Evolutionary conservation across 2,113 vertebrate genomes (phyloP).

Genomic region (Bos taurus): ARS-UCD2.0 NC_037332.1:55128001-55128500

Average conservation of each 20-base stretch:
- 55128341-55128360: constrained; percentile 9
- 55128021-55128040: not conserved
- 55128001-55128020: not conserved
- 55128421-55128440: constrained; percentile 47
- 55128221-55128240: not conserved
- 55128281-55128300: not conserved
- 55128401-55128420: constrained; percentile 60
- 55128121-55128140: not conserved
- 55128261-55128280: not conserved
- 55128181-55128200: not conserved
- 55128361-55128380: not conserved
- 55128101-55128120: not conserved
- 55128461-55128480: constrained; percentile 43
- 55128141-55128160: not conserved
- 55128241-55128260: not conserved
- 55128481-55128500: constrained; percentile 24
- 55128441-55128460: constrained; percentile 54
- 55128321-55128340: not conserved
- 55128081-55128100: not conserved
- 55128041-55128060: not conserved
- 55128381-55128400: constrained; percentile 13
- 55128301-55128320: not conserved
- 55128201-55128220: not conserved
- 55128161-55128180: not conserved
- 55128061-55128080: not conserved